A percentile compares a stretch with the other conserved stretches of the same genome.
phyloP scores from a whole-genome alignment of 2,888 invertebrate species.

The Mythimna pallens region DNA sequence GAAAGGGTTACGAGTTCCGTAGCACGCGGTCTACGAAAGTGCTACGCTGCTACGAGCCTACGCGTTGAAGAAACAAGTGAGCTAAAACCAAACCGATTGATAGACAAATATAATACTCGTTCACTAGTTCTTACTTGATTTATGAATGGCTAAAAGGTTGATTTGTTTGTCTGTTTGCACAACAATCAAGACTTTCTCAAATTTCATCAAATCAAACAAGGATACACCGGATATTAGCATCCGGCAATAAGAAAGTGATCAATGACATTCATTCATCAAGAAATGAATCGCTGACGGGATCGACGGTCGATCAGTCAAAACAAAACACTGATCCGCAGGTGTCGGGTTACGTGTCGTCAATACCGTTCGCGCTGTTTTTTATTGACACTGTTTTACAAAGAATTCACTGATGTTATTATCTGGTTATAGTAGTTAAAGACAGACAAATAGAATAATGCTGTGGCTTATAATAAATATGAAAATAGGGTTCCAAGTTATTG shows the following conservation, averaged over 20 bases:
- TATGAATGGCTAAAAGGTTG: slow-evolving; percentile 31
- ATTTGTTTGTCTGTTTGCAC: slow-evolving; percentile 41
- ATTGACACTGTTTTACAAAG: no score
- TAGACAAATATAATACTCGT: slow-evolving; percentile 10
- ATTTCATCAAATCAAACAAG: slow-evolving; percentile 52
- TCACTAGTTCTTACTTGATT: slow-evolving; percentile 11
- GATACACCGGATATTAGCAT: slow-evolving; percentile 51
- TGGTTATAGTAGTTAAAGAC: neutral
- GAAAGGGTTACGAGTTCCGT: slow-evolving; percentile 41
- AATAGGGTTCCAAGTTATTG: no score
- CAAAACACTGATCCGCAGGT: slow-evolving; percentile 70
- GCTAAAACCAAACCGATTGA: neutral
- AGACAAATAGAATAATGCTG: no score
- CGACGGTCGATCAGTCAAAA: slow-evolving; percentile 71
- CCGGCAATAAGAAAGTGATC: slow-evolving; percentile 44
- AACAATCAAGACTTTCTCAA: slow-evolving; percentile 53
- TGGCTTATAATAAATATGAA: no score
- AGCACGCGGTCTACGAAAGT: slow-evolving; percentile 62
- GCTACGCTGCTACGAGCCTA: slow-evolving; percentile 58
- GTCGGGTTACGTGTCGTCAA: slow-evolving; percentile 62
- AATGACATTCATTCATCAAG: slow-evolving; percentile 54
- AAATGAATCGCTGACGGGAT: slow-evolving; percentile 54
- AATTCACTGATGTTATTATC: neutral
- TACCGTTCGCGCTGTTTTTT: neutral
- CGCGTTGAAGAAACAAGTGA: neutral